Evolutionary conservation across 37 sponge, comb jelly and placozoan genomes (phyloP).

Genomic region (Bolinopsis microptera): DNA sequence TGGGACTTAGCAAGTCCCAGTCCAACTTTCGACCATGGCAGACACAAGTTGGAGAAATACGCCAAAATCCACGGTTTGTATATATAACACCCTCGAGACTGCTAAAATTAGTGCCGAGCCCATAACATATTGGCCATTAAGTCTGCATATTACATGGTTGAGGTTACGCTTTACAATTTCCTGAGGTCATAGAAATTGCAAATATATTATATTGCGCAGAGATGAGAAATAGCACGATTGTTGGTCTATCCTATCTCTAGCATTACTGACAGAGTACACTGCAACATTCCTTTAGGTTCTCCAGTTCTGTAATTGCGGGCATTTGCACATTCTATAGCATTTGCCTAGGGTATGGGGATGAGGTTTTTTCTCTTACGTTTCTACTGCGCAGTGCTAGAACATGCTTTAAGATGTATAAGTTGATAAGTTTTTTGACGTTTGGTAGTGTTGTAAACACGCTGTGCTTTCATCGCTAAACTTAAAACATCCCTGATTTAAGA

Average conservation of each 20-base stretch:
- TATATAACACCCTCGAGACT: background rate
- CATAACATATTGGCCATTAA: background rate
- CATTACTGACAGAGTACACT: background rate
- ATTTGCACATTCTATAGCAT: background rate
- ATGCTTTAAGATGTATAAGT: too few species aligned
- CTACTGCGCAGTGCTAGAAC: too few species aligned
- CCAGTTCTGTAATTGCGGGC: background rate
- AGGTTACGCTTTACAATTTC: too few species aligned
- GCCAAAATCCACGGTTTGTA: background rate
- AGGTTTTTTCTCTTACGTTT: too few species aligned
- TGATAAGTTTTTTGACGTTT: too few species aligned
- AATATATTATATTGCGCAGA: background rate
- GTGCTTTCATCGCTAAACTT: too few species aligned
- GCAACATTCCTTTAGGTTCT: background rate
- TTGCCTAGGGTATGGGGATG: too few species aligned
- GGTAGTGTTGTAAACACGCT: too few species aligned
- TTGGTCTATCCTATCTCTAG: background rate
- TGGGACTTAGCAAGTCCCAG: background rate
- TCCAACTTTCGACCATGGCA: background rate
- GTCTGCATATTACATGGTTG: background rate
- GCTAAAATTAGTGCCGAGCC: background rate
- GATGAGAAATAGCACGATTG: too few species aligned
- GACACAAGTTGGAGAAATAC: slow-evolving; percentile 16
- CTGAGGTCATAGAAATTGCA: background rate
- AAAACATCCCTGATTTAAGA: too few species aligned